These are phyloP conservation scores for Etheostoma cragini DNA, from an alignment of 2,113 vertebrate genomes.

Conservation along the genomic window DNA sequence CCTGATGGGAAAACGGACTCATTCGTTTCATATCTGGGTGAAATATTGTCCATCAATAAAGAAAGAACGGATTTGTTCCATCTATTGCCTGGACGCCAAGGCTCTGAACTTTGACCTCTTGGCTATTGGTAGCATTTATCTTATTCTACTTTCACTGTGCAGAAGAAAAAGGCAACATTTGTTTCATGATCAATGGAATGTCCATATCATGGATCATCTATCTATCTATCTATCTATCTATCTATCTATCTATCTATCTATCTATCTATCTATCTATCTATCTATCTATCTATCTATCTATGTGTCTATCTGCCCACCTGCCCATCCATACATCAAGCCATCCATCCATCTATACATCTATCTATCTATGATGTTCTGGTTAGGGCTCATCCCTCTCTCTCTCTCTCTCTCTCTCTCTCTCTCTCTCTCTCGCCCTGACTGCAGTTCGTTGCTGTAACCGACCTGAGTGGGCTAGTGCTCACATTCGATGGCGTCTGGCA, in stretches of 20 bases:
- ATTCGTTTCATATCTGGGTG: background rate
- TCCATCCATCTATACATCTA: background rate
- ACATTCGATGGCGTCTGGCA: too few relatives aligned
- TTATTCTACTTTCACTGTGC: background rate
- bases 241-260: too few relatives aligned
- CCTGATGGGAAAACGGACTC: background rate
- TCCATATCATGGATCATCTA: background rate
- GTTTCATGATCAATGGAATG: background rate
- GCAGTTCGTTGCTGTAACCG: too few relatives aligned
- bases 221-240: background rate
- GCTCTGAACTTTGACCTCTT: slow-evolving; percentile 51
- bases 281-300: background rate
- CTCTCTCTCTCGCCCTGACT: too few relatives aligned
- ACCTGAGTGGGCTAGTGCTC: too few relatives aligned
- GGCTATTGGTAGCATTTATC: slow-evolving; percentile 25
- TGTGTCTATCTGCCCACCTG: background rate
- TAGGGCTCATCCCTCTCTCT: too few relatives aligned
- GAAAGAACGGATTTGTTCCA: slow-evolving; percentile 37
- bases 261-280: background rate
- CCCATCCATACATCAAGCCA: background rate
- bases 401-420: too few relatives aligned
- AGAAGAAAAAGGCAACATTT: background rate
- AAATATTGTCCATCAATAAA: background rate
- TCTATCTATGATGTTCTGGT: too few relatives aligned
- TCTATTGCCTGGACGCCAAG: slow-evolving; percentile 12